Percentiles rank a stretch among this genome's conserved stretches.
These are phyloP conservation scores for Sipha maydis DNA, from an alignment of 2,888 invertebrate species.

Conservation along the genomic window DNA sequence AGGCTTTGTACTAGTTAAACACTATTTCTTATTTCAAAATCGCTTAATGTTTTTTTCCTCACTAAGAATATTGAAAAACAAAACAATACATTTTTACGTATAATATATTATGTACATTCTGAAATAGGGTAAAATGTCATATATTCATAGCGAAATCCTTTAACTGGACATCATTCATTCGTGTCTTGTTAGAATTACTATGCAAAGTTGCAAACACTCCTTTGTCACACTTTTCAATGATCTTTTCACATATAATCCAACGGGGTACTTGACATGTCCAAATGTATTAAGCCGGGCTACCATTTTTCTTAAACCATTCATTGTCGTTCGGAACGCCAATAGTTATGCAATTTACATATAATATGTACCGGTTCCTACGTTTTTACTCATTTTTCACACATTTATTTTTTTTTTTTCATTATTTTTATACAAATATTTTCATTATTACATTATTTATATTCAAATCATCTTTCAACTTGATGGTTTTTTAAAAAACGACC, in stretches of 20 bases:
- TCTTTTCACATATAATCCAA: conserved; percentile 3
- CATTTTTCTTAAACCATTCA: not conserved
- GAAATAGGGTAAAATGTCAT: too few species aligned
- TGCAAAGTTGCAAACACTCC: conserved; percentile 14
- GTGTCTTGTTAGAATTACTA: not conserved
- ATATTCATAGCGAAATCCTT: too few species aligned
- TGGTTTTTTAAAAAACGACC: not conserved
- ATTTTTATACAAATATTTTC: not conserved
- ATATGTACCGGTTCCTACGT: not conserved
- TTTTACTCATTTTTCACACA: not conserved
- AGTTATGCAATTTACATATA: not conserved
- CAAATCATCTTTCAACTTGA: not conserved
- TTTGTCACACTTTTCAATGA: conserved; percentile 4
- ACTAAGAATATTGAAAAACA: too few species aligned
- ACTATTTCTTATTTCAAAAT: too few species aligned
- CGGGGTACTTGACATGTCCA: not conserved
- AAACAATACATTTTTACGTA: too few species aligned
- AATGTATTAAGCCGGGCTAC: conserved; percentile 4
- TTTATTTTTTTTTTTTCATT: not conserved
- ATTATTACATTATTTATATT: not conserved
- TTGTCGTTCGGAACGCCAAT: not conserved
- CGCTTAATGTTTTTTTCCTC: too few species aligned
- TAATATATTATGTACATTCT: too few species aligned
- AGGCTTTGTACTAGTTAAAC: too few species aligned
- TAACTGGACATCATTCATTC: too few species aligned